Evolutionary conservation across 2,113 vertebrate genomes (phyloP).

Genomic region (Eretmochelys imbricata): DNA sequence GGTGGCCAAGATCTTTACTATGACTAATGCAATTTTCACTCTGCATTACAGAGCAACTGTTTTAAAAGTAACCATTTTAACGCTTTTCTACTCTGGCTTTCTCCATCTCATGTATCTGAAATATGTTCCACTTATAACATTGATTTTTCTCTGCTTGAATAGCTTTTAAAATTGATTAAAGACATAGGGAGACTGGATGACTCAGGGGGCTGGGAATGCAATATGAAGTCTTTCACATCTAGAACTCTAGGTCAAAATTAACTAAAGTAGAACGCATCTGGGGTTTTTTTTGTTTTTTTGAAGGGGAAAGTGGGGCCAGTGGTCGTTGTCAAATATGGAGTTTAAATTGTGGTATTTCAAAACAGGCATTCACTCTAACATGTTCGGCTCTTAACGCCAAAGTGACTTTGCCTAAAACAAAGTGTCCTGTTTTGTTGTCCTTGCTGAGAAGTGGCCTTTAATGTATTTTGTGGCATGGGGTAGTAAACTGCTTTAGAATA

Average conservation of each 20-base stretch:
- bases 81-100: neutral
- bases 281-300: neutral
- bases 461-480: neutral
- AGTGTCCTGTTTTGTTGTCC: accelerated
- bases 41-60: accelerated
- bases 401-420: neutral
- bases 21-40: neutral
- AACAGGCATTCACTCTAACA: accelerated
- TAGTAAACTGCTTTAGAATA: accelerated
- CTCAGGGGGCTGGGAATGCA: neutral
- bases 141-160: neutral
- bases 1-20: neutral
- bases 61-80: neutral
- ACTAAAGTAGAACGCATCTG: neutral
- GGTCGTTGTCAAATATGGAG: neutral
- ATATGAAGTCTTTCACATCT: accelerated
- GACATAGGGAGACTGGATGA: neutral
- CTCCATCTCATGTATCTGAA: neutral
- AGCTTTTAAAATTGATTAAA: neutral
- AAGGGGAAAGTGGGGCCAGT: accelerated
- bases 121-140: accelerated
- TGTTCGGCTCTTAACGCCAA: neutral
- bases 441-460: accelerated
- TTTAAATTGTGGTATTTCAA: neutral
- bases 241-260: accelerated